Evolutionary conservation across 1,140 invertebrate genomes (phyloP), one percentile per base, ranked within the genome.

Genomic region (Scaptomyza graminum): DNA sequence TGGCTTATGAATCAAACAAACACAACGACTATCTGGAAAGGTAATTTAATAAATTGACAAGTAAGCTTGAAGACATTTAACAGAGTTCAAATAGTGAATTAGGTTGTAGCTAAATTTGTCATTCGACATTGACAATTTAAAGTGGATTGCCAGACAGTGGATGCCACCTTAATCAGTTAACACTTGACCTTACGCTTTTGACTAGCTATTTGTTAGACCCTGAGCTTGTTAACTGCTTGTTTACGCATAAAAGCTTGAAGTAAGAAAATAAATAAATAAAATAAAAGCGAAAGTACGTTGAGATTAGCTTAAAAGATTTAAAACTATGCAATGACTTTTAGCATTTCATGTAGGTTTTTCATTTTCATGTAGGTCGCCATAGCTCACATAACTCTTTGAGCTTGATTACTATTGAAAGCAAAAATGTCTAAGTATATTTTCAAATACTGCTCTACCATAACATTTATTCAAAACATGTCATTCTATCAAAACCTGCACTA

Each of bases 11-110:
- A 64, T 60, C 4, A 41, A n/a, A 41, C 37, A 37, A 47, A 55
- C 28, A 60, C 41, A 63, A 28, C 22, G 15, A 15, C 28, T 25
- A 43, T 37, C 25, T 52, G 22, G 49, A 55, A 80, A 76, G 28
- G 59, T 46, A 80, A 80, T 72, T 80, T 60, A 34, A 62, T 63
- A 60, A 60, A 63, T 60, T 74, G 25, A 41, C 41, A 22, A 55
- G n/a, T 31, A 13, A n/a, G 8, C 49, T 31, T 18, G 15, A 54
- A 31, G 28, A 28, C 28, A 18, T 15, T 5, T 47, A 37, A 16
- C 9, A 8, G 31, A 39, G 15, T 12, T 39, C 13, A n/a, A 54
- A 12, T 11, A 39, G 16, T 39, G 51, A 18, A 43, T 61, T 43
- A 25, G 56, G 13, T 51, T 16, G 41, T 44, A 76, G 41, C 15